Base-by-base conservation (phyloP, 1,140 invertebrate genomes). In the Hycleus cichorii region DNA sequence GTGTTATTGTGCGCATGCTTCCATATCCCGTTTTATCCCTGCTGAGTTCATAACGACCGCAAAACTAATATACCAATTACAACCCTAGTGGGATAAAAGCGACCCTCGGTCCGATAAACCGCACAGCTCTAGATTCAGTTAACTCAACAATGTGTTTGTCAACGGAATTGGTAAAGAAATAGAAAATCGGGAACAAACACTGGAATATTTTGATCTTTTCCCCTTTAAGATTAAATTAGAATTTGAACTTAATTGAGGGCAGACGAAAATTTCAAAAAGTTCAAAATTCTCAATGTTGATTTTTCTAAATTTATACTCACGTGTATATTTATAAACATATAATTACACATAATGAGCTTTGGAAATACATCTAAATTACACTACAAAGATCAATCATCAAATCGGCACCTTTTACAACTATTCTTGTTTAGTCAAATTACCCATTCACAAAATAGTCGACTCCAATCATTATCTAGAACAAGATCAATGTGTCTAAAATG, bases 51-150 rank as follows among this genome's bases (percentile, higher is more conserved):
- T 68, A 69, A 69, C 68, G 68, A 69, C 68, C 68, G 68, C 68
- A 66, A 69, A 69, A 69, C 68, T 69, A 69, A 69, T 69, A 69
- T 67, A 66, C 65, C 68, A 69, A 69, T 69, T 69, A 69, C 62
- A 66, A 61, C 60, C 64, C 59, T 64, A 64, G 62, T 58, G 60
- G 58, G 62, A 62, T 64, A 63, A 62, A 32, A 61, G 59, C 65
- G 59, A 50, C 65, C 59, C 54, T 61, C 53, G 55, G 9, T 58
- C 58, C 43, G 44, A 63, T 61, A 52, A 47, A 39, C 49, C 49
- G 44, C 18, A 32, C 32, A 32, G 7, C 57, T 47, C 39, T 32
- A 53, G 51, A 53, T 53, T 53, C 51, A 53, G 51, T 63, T 60
- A 60, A 55, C 50, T 32, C 46, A 40, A 58, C 59, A 56, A 64